Conservation (phyloP, 2,797 vertebrate species). For the Heliangelus exortis region DNA sequence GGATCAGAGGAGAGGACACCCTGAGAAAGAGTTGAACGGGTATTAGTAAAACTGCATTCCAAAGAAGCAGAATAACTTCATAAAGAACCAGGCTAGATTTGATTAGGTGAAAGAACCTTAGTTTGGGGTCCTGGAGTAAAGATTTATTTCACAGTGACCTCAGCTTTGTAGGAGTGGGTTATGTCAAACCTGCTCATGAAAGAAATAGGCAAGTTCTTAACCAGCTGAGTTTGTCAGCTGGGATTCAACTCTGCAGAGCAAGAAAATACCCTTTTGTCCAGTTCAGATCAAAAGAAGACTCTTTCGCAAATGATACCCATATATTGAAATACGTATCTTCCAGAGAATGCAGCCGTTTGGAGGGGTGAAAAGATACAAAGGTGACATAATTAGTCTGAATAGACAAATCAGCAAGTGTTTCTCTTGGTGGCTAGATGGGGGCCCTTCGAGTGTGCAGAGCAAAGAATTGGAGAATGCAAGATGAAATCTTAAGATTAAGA, state of each 20-base stretch:
- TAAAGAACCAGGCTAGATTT: neutral
- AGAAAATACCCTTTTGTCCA: neutral
- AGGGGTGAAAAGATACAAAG: neutral
- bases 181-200: neutral
- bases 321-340: rapidly evolving
- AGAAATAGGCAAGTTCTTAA: neutral
- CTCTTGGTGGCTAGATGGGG: too few relatives aligned
- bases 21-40: neutral
- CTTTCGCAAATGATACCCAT: rapidly evolving
- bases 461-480: neutral
- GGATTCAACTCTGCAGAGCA: neutral
- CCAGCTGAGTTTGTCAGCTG: neutral
- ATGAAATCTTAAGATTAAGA: neutral
- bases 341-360: neutral
- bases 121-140: neutral
- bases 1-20: neutral
- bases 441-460: neutral
- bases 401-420: neutral
- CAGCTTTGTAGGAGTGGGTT: neutral
- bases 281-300: neutral
- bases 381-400: neutral
- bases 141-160: neutral
- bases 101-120: neutral
- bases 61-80: neutral
- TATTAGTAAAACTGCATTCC: neutral